Evolutionary conservation across 2,888 invertebrate genomes (phyloP).

Genomic region (Andrena fulva): DNA sequence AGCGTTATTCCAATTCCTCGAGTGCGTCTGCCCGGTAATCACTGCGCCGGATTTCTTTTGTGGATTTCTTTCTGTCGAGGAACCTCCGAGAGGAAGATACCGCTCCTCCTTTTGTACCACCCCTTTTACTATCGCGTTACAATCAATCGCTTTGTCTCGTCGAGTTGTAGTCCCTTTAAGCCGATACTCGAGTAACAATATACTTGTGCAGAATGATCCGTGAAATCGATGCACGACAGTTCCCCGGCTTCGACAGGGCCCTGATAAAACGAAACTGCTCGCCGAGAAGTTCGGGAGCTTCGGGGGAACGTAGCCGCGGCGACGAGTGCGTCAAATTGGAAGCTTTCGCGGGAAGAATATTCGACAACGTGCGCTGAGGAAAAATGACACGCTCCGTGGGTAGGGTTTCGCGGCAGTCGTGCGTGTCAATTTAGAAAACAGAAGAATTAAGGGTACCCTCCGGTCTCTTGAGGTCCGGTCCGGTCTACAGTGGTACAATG

Average conservation of each 20-base stretch:
- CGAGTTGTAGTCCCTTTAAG: constrained; percentile 59
- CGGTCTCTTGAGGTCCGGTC: too few species aligned
- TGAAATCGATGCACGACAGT: constrained; percentile 60
- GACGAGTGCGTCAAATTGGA: constrained; percentile 36
- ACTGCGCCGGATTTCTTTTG: constrained; percentile 61
- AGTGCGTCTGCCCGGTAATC: constrained; percentile 63
- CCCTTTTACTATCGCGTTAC: constrained; percentile 57
- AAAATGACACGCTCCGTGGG: constrained; percentile 25
- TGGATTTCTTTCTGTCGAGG: constrained; percentile 46
- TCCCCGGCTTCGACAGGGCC: constrained; percentile 23
- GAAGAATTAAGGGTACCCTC: too few species aligned
- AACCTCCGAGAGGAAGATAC: constrained; percentile 38
- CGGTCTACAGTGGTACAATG: too few species aligned
- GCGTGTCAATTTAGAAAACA: constrained; percentile 20
- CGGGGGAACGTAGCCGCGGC: constrained; percentile 18
- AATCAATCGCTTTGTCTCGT: constrained; percentile 61
- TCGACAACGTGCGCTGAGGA: constrained; percentile 4
- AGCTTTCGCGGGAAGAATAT: constrained; percentile 22
- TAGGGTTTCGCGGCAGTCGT: not conserved
- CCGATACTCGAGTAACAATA: constrained; percentile 62
- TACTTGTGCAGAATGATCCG: constrained; percentile 56
- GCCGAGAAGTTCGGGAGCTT: constrained; percentile 21
- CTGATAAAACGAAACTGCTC: constrained; percentile 41
- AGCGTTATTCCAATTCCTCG: constrained; percentile 65
- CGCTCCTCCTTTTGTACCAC: constrained; percentile 37